Evolutionary conservation across 2,888 invertebrate species (phyloP).

Genomic region (Masnerella sp.): DNA sequence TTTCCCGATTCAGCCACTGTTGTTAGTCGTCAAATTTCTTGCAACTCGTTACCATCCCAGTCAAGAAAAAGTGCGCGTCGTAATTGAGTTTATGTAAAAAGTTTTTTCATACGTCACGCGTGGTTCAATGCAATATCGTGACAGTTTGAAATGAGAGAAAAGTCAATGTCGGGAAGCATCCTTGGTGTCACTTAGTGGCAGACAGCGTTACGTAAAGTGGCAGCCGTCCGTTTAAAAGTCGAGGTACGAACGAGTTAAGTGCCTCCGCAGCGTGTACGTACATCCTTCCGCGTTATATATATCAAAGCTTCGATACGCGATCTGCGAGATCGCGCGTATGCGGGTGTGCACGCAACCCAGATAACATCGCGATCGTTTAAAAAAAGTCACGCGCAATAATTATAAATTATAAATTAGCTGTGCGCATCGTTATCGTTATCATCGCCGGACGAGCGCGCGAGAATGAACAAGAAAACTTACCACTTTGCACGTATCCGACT

Average conservation of each 20-base stretch:
- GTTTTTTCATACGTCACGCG: slow-evolving; percentile 35
- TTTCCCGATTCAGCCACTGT: no score
- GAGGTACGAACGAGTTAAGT: slow-evolving; percentile 60
- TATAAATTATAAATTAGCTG: slow-evolving; percentile 53
- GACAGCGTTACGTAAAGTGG: slow-evolving; percentile 61
- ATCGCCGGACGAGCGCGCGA: slow-evolving; percentile 3
- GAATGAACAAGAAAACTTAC: slow-evolving; percentile 5
- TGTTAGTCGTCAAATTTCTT: slow-evolving; percentile 5
- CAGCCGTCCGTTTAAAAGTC: slow-evolving; percentile 60
- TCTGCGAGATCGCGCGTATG: slow-evolving; percentile 58
- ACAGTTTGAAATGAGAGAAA: slow-evolving; percentile 57
- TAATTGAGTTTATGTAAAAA: slow-evolving; percentile 51
- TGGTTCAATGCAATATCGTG: slow-evolving; percentile 38
- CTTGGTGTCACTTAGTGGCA: slow-evolving; percentile 61
- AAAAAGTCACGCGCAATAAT: slow-evolving; percentile 34
- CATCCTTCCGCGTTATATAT: slow-evolving; percentile 57
- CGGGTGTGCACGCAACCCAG: slow-evolving; percentile 51
- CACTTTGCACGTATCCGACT: background rate
- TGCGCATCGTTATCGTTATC: slow-evolving; percentile 32
- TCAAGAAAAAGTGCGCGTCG: slow-evolving; percentile 12
- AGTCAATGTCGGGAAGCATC: slow-evolving; percentile 57
- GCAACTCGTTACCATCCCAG: slow-evolving; percentile 3
- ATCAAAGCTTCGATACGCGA: slow-evolving; percentile 57
- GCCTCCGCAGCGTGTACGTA: slow-evolving; percentile 53
- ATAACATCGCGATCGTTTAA: slow-evolving; percentile 26